Conservation (phyloP, 2,113 vertebrate genomes). For the Cavia aperea region DNA sequence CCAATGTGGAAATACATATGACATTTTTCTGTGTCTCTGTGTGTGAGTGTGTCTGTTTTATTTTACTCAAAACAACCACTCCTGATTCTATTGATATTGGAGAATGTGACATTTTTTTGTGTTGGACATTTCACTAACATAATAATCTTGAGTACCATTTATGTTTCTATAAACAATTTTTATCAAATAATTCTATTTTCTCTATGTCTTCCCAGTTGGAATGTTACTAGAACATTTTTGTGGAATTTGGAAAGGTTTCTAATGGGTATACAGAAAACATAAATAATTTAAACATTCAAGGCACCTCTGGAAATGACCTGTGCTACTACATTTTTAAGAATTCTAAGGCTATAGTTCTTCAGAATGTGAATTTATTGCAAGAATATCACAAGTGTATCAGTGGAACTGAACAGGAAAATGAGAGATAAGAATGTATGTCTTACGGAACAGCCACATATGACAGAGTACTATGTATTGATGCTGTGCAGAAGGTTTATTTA, state of each 20-base stretch:
- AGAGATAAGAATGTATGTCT: no score
- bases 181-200: not conserved
- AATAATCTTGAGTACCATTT: not conserved
- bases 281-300: not conserved
- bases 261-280: not conserved
- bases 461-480: not conserved
- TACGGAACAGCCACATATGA: not conserved
- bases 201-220: not conserved
- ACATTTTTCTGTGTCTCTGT: no score
- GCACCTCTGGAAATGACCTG: not conserved
- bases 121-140: not conserved
- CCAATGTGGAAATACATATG: not conserved
- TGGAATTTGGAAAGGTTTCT: not conserved
- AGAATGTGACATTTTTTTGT: not conserved
- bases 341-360: not conserved
- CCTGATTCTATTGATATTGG: not conserved
- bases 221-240: not conserved
- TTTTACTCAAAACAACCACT: not conserved
- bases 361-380: not conserved
- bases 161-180: not conserved
- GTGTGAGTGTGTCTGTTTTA: not conserved
- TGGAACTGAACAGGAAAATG: not conserved
- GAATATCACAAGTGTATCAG: not conserved
- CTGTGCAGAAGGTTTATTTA: no score
- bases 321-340: not conserved